Evolutionary conservation across 1,140 invertebrate species (phyloP), one percentile per base, ranked within the genome.

Genomic region (Myzus persicae): DNA sequence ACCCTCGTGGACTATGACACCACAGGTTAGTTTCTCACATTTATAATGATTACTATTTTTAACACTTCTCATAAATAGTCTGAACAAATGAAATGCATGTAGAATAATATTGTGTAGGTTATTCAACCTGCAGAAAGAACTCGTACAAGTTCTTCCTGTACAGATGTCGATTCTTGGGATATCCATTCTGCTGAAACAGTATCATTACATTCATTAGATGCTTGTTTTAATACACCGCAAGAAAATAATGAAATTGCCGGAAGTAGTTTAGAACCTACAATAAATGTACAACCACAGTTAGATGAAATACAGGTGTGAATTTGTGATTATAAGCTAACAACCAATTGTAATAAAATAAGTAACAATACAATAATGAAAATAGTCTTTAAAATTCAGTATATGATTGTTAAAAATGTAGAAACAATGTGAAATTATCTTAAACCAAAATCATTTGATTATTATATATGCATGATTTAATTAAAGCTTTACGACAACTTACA

Each of bases 281-380:
- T 96, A 95, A 94, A 94, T 95, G 40, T 94, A 96, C 44, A 95
- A 96, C 92, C 95, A 95, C 93, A 96, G 96, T 91, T 96, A 96
- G 9, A 96, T 95, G 0, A 95, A 96, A 0, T 95, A 95, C 20
- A 95, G 95, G 7, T 96, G 96, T 94, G 44, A 67, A 67, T 67
- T 14, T 14, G 6, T 48, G 31, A 87, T 85, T 38, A 20, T 84
- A 42, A 84, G 31, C 9, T 85, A 14, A 7, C 22, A n/a, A 6
- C 14, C 4, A 85, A n/a, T 85, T 26, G 20, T 85, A 40, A 85
- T 4, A 26, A 85, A 42, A 42, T n/a, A n/a, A n/a, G n/a, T 40
- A 40, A 40, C 59, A 44, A 44, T 26, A n/a, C 4, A 44, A 85
- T 11, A 44, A 44, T n/a, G 14, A 31, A 85, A 44, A 44, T 85